Percentiles rank a stretch among this genome's conserved stretches.
Evolutionary conservation across 2,113 vertebrate species (phyloP).

Genomic region (Serilophus lunatus): DNA sequence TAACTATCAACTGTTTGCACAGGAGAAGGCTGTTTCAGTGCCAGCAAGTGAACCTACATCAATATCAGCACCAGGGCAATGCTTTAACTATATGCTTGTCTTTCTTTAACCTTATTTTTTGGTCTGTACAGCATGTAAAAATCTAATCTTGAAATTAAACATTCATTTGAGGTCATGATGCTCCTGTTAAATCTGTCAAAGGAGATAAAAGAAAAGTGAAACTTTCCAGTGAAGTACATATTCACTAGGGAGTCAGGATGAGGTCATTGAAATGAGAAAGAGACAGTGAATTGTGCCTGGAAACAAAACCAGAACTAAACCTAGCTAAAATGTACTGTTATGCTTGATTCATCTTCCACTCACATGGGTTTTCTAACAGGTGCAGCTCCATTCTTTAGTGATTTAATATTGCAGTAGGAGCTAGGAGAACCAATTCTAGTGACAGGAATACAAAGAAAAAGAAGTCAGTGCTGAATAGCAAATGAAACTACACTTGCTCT

Average conservation of each 20-base stretch:
- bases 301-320: not conserved
- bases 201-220: conserved; percentile 6
- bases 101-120: not conserved
- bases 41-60: not conserved
- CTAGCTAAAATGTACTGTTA: not conserved
- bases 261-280: not conserved
- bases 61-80: not conserved
- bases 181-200: conserved; percentile 18
- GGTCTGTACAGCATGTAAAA: not conserved
- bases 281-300: not conserved
- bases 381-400: not conserved
- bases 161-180: conserved; percentile 4
- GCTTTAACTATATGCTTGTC: not conserved
- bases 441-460: not conserved
- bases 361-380: not conserved
- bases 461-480: not conserved
- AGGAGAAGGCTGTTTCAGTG: not conserved
- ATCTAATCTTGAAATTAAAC: not conserved
- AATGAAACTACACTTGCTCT: not conserved
- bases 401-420: not conserved
- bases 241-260: not conserved
- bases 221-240: not conserved
- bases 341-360: not conserved
- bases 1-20: not conserved
- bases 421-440: not conserved